These are phyloP conservation scores for Mustela lutreola DNA, from an alignment of 2,113 vertebrate species.

Conservation along the genomic window DNA sequence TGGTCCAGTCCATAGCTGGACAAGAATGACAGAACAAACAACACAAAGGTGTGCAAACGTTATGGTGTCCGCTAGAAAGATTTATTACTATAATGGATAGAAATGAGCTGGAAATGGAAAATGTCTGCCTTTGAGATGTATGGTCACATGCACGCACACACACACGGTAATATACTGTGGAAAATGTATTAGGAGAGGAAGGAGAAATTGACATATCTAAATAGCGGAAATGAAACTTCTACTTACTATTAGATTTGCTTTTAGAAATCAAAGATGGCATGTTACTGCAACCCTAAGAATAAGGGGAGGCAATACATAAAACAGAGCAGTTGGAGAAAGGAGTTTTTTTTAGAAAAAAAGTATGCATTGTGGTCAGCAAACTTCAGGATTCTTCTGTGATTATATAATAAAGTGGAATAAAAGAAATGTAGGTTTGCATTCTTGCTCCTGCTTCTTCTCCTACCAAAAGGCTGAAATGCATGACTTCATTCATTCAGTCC, in stretches of 20 bases:
- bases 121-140: neutral
- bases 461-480: neutral
- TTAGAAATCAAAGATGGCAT: constrained; percentile 48
- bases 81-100: neutral
- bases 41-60: neutral
- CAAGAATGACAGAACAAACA: neutral
- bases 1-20: neutral
- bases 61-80: neutral
- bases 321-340: neutral
- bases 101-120: constrained; percentile 25
- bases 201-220: neutral
- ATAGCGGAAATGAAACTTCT: neutral
- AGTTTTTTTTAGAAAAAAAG: neutral
- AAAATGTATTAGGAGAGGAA: neutral
- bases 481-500: neutral
- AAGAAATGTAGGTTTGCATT: neutral
- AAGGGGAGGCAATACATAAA: constrained; percentile 5
- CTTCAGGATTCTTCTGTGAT: neutral
- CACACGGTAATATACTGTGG: neutral
- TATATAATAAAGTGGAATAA: neutral
- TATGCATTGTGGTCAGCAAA: neutral
- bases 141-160: neutral
- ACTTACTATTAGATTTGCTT: constrained; percentile 2
- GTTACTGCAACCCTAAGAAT: neutral
- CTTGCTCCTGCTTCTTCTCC: neutral